Evolutionary conservation across 2,797 vertebrate species (phyloP), one percentile per base, ranked within the genome.

Genomic region (Xiphophorus birchmanni): DNA sequence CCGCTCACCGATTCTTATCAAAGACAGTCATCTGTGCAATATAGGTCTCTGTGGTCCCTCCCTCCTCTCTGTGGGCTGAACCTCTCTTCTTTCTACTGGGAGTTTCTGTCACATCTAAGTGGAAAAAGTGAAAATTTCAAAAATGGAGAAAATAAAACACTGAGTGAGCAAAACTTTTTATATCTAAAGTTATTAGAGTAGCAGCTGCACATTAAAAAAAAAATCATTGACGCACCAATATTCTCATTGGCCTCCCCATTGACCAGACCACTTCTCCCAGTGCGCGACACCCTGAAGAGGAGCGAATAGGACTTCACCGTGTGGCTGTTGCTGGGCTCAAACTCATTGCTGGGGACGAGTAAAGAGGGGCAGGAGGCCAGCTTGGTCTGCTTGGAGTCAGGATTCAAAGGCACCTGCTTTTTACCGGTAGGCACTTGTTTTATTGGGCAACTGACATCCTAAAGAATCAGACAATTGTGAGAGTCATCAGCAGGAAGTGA

Each of bases 371-470:
- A 98, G 95, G 96, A 97, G 95, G 96, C 96, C 54, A 96, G 96
- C 96, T 99, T 99, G 86, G 97, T 97, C 96, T 97, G 98, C 96
- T 97, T 99, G 96, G 96, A 95, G 93, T 99, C 98, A 90, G 98
- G 98, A 94, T 99, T 99, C 96, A 99, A 98, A 97, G 98, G 98
- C 97, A 99, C 98, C 97, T 99, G 98, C 96, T 99, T 99, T 97
- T 99, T 99, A 96, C 98, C 98, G 93, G 98, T 99, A 96, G 98
- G 98, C 97, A 99, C 98, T 98, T 99, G 98, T 93, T 99, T 98
- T 94, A 99, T 96, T 0, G 98, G 98, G 94, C 98, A 99, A 94
- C 98, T 99, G 93, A 99, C 99, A 96, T 99, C 99, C 99, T 99
- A 93, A 4, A 92, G 88, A 79, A 84, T 91, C 2, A 4, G 45